These are phyloP conservation scores for Eulithis prunata DNA, from an alignment of 2,888 invertebrate species.

Conservation along the genomic window DNA sequence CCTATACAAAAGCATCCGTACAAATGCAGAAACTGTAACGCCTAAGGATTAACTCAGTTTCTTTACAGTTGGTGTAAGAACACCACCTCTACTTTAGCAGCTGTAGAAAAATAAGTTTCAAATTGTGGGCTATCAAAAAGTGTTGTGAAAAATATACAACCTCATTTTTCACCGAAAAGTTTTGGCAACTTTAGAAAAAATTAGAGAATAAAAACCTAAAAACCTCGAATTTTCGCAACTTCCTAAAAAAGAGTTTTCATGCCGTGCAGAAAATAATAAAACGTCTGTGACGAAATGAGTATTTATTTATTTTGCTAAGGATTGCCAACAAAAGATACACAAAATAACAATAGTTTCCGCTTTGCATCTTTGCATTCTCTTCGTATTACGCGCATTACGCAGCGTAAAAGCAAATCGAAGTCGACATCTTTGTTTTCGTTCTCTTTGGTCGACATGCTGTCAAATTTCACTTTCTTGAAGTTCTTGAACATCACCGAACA, in stretches of 20 bases:
- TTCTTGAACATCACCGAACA: too few species aligned
- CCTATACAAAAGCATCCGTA: conserved; percentile 14
- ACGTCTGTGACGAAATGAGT: conserved; percentile 14
- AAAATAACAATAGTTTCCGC: too few species aligned
- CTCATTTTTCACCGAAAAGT: too few species aligned
- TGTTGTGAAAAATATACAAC: too few species aligned
- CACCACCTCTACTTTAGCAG: not conserved
- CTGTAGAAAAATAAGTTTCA: too few species aligned
- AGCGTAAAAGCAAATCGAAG: conserved; percentile 11
- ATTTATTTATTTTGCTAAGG: not conserved
- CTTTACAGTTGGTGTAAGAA: not conserved
- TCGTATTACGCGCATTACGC: too few species aligned
- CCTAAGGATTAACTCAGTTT: conserved; percentile 14
- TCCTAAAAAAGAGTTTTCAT: conserved; percentile 4
- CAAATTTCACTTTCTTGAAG: conserved; percentile 17
- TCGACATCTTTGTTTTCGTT: too few species aligned
- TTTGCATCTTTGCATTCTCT: too few species aligned
- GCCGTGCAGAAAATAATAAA: conserved; percentile 2
- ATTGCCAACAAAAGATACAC: too few species aligned
- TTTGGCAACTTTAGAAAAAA: too few species aligned
- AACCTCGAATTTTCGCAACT: not conserved
- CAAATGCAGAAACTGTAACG: conserved; percentile 21
- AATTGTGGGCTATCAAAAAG: too few species aligned
- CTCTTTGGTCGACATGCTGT: conserved; percentile 4
- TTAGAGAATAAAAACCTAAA: conserved; percentile 1